phyloP scores from a whole-genome alignment of 53 echinoderm and acorn worm species.

The Holothuria scabra region DNA sequence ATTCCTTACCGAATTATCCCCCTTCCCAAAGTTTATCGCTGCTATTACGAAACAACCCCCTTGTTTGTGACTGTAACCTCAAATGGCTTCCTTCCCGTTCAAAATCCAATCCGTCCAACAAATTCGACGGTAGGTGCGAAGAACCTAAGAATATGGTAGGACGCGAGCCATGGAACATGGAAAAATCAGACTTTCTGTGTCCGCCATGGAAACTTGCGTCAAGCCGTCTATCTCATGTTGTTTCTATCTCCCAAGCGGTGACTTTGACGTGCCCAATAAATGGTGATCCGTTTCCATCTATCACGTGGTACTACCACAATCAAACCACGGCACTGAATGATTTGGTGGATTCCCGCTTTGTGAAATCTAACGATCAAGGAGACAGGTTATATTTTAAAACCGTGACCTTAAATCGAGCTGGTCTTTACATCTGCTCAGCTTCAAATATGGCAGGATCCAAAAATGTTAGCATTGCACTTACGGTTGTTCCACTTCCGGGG shows the following conservation, averaged over 20 bases:
- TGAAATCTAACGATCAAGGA: neutral
- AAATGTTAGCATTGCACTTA: neutral
- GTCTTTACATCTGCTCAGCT: conserved; percentile 17
- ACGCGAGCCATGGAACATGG: no score
- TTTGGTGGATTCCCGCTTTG: neutral
- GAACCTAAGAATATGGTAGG: no score
- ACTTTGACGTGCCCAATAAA: conserved; percentile 61
- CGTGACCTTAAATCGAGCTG: conserved; percentile 15
- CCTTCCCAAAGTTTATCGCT: neutral
- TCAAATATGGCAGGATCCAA: conserved; percentile 6
- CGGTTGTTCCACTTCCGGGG: conserved; percentile 1
- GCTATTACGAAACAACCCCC: neutral
- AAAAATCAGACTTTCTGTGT: no score
- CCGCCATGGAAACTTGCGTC: no score
- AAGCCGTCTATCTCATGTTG: neutral
- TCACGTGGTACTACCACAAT: conserved; percentile 79
- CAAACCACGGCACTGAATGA: conserved; percentile 3
- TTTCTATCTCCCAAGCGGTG: neutral
- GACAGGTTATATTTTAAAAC: neutral
- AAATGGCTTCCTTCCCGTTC: neutral
- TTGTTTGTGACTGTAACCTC: conserved; percentile 17
- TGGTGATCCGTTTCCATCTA: conserved; percentile 71
- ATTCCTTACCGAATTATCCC: neutral
- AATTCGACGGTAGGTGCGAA: no score
- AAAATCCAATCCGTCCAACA: no score